These are phyloP conservation scores for Pemphredon lugubris DNA, from an alignment of 2,888 invertebrate genomes.

Conservation along the genomic window DNA sequence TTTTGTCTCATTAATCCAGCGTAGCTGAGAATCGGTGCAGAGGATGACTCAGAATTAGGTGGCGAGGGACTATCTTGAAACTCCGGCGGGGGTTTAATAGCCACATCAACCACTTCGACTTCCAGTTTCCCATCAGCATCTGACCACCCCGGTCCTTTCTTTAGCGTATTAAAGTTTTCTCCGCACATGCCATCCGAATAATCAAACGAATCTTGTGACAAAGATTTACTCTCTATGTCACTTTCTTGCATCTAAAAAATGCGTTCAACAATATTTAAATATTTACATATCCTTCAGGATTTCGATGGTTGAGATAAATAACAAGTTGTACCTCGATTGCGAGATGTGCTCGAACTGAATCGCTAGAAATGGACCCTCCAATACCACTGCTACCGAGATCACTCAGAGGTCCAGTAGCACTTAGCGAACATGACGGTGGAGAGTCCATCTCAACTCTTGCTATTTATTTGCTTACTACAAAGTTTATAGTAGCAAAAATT, in stretches of 20 bases:
- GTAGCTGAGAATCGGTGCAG: slow-evolving; percentile 73
- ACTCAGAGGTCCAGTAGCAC: slow-evolving; percentile 88
- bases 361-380: slow-evolving; percentile 89
- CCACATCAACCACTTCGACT: slow-evolving; percentile 81
- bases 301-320: background rate
- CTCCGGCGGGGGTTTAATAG: slow-evolving; percentile 92
- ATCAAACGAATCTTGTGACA: slow-evolving; percentile 91
- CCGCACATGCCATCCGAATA: slow-evolving; percentile 90
- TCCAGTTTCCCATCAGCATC: slow-evolving; percentile 83
- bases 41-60: slow-evolving; percentile 77
- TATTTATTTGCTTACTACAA: slow-evolving; percentile 47
- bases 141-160: slow-evolving; percentile 87
- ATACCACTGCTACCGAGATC: slow-evolving; percentile 90
- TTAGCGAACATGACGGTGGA: slow-evolving; percentile 88
- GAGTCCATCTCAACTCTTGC: slow-evolving; percentile 85
- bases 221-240: slow-evolving; percentile 89
- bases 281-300: background rate
- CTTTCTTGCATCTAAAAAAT: slow-evolving; percentile 88
- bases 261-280: slow-evolving; percentile 25
- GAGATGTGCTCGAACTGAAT: slow-evolving; percentile 87
- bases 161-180: slow-evolving; percentile 91
- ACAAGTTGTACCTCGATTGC: slow-evolving; percentile 84
- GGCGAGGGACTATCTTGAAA: slow-evolving; percentile 87
- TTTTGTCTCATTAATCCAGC: slow-evolving; percentile 59
- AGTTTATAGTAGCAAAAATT: slow-evolving; percentile 65